Evolutionary conservation across 2,113 vertebrate genomes (phyloP), one percentile per base, ranked within the genome.

Genomic region (Mixornis gularis): DNA sequence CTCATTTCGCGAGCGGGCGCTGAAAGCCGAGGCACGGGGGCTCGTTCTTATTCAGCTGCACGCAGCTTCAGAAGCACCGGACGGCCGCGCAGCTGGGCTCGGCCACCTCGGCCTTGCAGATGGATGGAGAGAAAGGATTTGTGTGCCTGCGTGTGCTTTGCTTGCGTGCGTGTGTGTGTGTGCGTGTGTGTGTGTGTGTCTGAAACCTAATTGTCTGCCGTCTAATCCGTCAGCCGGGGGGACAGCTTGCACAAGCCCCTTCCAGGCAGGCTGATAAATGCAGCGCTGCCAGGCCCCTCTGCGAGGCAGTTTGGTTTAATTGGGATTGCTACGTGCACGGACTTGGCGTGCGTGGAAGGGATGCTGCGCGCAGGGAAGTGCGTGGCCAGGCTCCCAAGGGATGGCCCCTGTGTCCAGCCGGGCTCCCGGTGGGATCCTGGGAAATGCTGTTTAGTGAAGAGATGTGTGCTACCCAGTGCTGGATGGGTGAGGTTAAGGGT

Each of bases 121-220:
- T 97, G 98, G 98, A 97, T 95, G 92, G 91, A 89, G 94, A 95
- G 68, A 89, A 93, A 89, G 95, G 94, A 96, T 94, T 87, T 93
- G 85, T 92, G 91, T 91, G 96, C 87, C 85, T 86, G 96, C 72
- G 56, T 91, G 94, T 92, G 93, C 84, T 68, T 2, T 83, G 96
- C 88, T 73, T 87, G 96, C 80, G 46, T 76, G 93, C 64, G 24
- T 3, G 27, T 21, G 25, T 40, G 89, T 22, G 90, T 32, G 65
- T 12, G 29, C 32, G 83, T 6, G 71, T 24, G 78, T 26, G 82
- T 43, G 41, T 73, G 84, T 81, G 68, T 92, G 52, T 89, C 95
- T 94, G 89, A 96, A 96, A 97, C 92, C 95, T 95, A 96, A 97
- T 96, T 97, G 97, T 97, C 96, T 97, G 96, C 95, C 92, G 96